A percentile compares a stretch with the other conserved stretches of the same genome.
phyloP scores from a whole-genome alignment of 2,888 invertebrate genomes.

The Eupithecia insigniata region DNA sequence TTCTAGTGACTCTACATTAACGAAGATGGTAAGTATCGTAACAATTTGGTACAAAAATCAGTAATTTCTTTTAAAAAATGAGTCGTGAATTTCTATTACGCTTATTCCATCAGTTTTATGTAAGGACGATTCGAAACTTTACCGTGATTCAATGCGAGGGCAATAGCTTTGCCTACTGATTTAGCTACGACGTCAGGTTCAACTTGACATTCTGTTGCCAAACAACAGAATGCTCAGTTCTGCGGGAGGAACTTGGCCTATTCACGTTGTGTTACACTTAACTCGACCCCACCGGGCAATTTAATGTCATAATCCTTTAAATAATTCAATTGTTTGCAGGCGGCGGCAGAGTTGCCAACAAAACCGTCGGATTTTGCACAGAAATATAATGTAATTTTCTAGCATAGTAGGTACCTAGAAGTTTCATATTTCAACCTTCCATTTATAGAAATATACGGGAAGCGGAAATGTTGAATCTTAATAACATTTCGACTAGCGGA shows the following conservation, averaged over 20 bases:
- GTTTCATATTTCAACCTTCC: constrained; percentile 29
- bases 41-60: not conserved
- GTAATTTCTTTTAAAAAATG: no score
- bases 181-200: not conserved
- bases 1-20: not conserved
- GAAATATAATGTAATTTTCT: constrained; percentile 48
- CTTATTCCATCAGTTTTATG: not conserved
- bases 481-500: constrained; percentile 14
- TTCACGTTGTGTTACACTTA: constrained; percentile 51
- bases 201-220: constrained; percentile 7
- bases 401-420: constrained; percentile 26
- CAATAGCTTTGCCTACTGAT: not conserved
- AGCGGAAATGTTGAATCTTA: constrained; percentile 18
- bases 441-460: constrained; percentile 21
- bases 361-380: constrained; percentile 57
- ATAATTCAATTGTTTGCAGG: constrained; percentile 64
- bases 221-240: constrained; percentile 9
- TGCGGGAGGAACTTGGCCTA: constrained; percentile 37
- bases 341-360: constrained; percentile 50
- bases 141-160: not conserved
- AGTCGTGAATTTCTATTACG: no score
- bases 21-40: not conserved
- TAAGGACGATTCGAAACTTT: not conserved
- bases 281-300: constrained; percentile 55
- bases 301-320: constrained; percentile 63